Percentiles rank a stretch among this genome's conserved stretches.
Conservation (phyloP, 2,113 vertebrate species). For the Chlamydotis undulata region DNA sequence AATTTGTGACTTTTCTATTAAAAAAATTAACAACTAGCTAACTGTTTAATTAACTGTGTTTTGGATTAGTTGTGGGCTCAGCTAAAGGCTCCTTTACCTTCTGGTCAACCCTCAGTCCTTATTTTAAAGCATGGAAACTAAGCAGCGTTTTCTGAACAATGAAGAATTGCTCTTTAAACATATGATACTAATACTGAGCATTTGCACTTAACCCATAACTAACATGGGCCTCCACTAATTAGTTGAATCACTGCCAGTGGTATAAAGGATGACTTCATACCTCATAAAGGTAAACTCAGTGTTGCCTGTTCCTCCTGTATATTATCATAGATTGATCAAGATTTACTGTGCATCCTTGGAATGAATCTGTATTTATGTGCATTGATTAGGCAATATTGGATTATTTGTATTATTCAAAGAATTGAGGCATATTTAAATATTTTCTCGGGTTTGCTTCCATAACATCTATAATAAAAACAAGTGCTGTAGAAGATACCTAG, state of each 20-base stretch:
- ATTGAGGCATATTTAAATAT: background rate
- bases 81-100: background rate
- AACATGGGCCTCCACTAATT: background rate
- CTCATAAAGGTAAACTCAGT: background rate
- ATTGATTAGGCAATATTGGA: background rate
- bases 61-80: background rate
- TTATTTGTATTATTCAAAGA: background rate
- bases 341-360: background rate
- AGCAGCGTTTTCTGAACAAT: background rate
- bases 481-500: background rate
- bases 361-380: background rate
- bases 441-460: background rate
- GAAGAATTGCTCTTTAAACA: background rate
- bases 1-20: background rate
- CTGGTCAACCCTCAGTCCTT: background rate
- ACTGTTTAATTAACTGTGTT: background rate
- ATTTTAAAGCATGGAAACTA: background rate
- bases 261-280: background rate
- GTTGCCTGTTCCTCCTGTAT: background rate
- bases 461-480: background rate
- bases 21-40: background rate
- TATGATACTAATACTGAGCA: background rate
- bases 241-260: background rate
- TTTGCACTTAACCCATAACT: background rate
- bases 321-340: background rate